These are phyloP conservation scores for Theretra japonica DNA, from an alignment of 2,888 invertebrate species.

Conservation along the genomic window DNA sequence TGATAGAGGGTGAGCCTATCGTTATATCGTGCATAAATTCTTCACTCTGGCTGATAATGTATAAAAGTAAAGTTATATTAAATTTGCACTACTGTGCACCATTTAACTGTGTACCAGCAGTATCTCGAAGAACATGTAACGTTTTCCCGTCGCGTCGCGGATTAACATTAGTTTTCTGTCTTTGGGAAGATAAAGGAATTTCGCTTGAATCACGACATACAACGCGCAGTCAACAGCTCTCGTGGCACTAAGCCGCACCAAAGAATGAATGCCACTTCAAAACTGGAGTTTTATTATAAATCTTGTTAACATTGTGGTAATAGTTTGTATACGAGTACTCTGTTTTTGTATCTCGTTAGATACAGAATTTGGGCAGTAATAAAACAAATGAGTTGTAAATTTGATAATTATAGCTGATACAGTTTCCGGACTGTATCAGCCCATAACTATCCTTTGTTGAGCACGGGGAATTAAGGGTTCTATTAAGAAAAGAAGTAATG, in stretches of 20 bases:
- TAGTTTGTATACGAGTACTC: background rate
- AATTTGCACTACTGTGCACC: background rate
- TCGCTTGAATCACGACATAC: conserved; percentile 1
- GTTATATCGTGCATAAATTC: too few relatives aligned
- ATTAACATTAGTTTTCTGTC: conserved; percentile 31
- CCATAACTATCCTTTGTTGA: too few relatives aligned
- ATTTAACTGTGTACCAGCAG: background rate
- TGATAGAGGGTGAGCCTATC: too few relatives aligned
- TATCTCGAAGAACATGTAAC: conserved; percentile 14
- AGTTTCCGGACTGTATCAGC: too few relatives aligned
- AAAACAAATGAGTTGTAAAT: too few relatives aligned
- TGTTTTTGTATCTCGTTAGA: background rate
- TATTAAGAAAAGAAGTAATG: too few relatives aligned
- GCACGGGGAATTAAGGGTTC: too few relatives aligned
- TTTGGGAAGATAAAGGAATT: conserved; percentile 27
- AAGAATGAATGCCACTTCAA: conserved; percentile 6
- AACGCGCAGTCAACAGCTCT: conserved; percentile 13
- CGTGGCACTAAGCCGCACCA: conserved; percentile 1
- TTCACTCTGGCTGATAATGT: too few relatives aligned
- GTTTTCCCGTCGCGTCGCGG: conserved; percentile 11
- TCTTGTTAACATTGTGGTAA: background rate
- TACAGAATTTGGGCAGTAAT: too few relatives aligned
- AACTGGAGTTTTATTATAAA: background rate
- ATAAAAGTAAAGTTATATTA: background rate
- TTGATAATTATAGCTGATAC: too few relatives aligned